Percentiles rank a stretch among this genome's conserved stretches.
These are phyloP conservation scores for Apocheima hispidaria DNA, from an alignment of 2,888 invertebrate genomes.

Conservation along the genomic window DNA sequence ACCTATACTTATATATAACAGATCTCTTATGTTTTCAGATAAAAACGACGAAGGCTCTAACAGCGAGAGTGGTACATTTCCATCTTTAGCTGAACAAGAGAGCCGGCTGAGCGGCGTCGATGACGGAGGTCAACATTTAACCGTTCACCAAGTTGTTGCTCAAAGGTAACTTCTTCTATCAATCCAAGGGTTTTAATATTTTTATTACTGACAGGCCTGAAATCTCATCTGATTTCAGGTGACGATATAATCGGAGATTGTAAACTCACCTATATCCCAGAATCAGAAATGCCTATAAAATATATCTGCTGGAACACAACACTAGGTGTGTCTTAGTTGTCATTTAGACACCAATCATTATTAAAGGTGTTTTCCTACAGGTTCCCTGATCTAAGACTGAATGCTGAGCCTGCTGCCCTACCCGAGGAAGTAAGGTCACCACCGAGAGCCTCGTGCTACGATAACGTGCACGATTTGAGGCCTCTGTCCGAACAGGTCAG, in stretches of 20 bases:
- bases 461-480: slow-evolving; percentile 90
- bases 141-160: slow-evolving; percentile 92
- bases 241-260: no score
- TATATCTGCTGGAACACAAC: neutral
- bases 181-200: no score
- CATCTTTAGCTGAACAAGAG: slow-evolving; percentile 82
- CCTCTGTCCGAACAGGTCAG: slow-evolving; percentile 80
- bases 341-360: no score
- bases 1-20: no score
- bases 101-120: slow-evolving; percentile 79
- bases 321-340: no score
- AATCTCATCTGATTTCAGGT: no score
- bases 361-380: slow-evolving; percentile 61
- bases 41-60: slow-evolving; percentile 75
- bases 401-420: slow-evolving; percentile 81
- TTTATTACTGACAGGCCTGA: no score
- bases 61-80: slow-evolving; percentile 82
- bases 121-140: slow-evolving; percentile 87
- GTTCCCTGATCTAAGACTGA: slow-evolving; percentile 90
- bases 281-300: no score
- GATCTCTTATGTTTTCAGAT: slow-evolving; percentile 55
- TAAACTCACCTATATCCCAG: no score
- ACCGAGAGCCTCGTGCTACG: slow-evolving; percentile 91
- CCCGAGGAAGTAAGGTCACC: slow-evolving; percentile 77
- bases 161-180: slow-evolving; percentile 83